Evolutionary conservation across 2,797 vertebrate genomes (phyloP), one percentile per base, ranked within the genome.

Genomic region (Macrochelys suwanniensis): DNA sequence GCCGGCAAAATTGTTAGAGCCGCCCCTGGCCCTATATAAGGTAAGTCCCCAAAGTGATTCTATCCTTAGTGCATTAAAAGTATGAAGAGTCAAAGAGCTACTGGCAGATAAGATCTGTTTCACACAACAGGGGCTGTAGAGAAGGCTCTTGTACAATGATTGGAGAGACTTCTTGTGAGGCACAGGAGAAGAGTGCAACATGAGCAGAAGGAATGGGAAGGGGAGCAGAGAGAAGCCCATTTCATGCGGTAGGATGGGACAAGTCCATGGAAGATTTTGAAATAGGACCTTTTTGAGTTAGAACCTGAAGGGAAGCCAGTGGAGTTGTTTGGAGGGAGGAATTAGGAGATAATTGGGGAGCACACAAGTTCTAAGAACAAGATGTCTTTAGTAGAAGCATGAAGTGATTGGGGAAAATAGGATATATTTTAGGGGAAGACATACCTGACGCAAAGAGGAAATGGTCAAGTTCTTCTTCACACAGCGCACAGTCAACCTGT

Each of bases 271-370:
- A 17, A 74, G 8, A 19, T 53, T 23, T 65, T 6, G 3, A 28
- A 54, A 37, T 3, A 59, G 12, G 26, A 59, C 5, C 11, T 31
- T 31, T 59, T 59, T 54, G 54, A 54, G 23, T 54, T 65, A 37
- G 19, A n/a, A 16, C 17, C n/a, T 56, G 50, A 1, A 1, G 0
- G 0, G 50, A 6, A 68, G 17, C 37, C 57, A 31, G 3, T 57
- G 57, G 85, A 84, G 4, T 28, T 8, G 5, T 9, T 23, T 1
- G 6, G 33, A 57, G 26, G 33, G 21, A 7, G 59, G 50, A 92
- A 76, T 1, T 74, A 25, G 47, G 49, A 31, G 37, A 2, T 23
- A 42, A 4, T 78, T 12, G 4, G 31, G 7, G 59, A n/a, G 28
- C 54, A 25, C 21, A 54, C 54, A 54, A 9, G 8, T 37, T 42